Conservation (phyloP, 2,797 vertebrate species). For the Forpus xanthops region DNA sequence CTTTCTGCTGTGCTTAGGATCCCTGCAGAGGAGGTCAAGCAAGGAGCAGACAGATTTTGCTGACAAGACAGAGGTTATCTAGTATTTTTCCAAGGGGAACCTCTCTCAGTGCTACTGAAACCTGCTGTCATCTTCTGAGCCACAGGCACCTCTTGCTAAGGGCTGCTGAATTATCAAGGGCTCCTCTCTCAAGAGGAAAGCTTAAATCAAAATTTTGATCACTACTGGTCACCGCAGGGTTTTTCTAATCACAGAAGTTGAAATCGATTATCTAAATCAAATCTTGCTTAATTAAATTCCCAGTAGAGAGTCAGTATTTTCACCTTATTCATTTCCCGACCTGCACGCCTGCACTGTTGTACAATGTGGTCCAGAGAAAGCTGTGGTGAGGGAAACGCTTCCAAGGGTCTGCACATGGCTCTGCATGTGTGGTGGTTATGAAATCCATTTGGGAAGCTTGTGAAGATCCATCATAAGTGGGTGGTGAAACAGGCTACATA, state of each 20-base stretch:
- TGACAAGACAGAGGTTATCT: not conserved
- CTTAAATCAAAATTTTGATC: not conserved
- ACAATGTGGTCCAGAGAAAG: fast-evolving
- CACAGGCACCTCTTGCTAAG: not conserved
- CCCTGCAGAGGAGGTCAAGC: not conserved
- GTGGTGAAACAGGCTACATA: not conserved
- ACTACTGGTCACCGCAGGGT: not conserved
- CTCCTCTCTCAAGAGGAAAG: not conserved
- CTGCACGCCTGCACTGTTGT: fast-evolving
- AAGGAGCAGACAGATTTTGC: not conserved
- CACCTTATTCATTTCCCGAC: not conserved
- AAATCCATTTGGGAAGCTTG: not conserved
- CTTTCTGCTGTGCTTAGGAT: not conserved
- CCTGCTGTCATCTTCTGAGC: not conserved
- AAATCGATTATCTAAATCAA: not conserved
- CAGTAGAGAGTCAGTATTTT: not conserved
- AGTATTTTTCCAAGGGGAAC: not conserved
- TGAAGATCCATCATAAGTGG: not conserved
- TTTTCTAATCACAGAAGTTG: not conserved
- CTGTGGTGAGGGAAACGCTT: not conserved
- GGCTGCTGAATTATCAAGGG: not conserved
- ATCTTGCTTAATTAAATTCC: not conserved
- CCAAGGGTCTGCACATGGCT: not conserved
- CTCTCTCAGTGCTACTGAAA: not conserved
- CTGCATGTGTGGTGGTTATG: fast-evolving